These are phyloP conservation scores for Drosophila tropicalis DNA, from an alignment of 1,140 invertebrate genomes.

Conservation along the genomic window DNA sequence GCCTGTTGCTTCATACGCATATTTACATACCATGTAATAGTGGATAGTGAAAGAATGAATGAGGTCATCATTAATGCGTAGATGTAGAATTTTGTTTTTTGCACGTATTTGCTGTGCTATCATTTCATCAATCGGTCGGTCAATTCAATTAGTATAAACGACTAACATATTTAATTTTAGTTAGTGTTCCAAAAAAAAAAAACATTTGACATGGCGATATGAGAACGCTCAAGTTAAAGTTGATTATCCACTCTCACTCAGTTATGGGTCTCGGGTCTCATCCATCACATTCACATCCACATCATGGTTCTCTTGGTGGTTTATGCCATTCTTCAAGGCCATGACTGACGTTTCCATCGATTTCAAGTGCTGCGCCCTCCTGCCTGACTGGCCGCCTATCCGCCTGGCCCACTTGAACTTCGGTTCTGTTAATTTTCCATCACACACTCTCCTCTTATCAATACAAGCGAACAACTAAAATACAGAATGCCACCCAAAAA, in stretches of 20 bases:
- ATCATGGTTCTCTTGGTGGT: background rate
- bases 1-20: slow-evolving; percentile 48
- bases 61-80: slow-evolving; percentile 3
- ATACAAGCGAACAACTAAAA: slow-evolving; percentile 1
- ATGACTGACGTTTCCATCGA: slow-evolving; percentile 17
- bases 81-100: background rate
- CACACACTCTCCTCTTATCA: slow-evolving; percentile 9
- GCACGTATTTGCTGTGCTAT: slow-evolving; percentile 14
- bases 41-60: background rate
- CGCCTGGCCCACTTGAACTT: slow-evolving; percentile 7
- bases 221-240: background rate
- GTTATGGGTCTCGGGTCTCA: background rate
- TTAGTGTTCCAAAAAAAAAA: background rate
- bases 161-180: slow-evolving; percentile 1
- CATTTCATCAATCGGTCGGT: slow-evolving; percentile 36
- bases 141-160: slow-evolving; percentile 52
- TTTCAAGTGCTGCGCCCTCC: slow-evolving; percentile 12
- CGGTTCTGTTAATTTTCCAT: slow-evolving; percentile 21
- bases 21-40: slow-evolving; percentile 33
- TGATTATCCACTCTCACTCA: background rate
- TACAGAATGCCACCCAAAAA: background rate
- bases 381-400: background rate
- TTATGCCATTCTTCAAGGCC: slow-evolving; percentile 13
- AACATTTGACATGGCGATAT: background rate
- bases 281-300: slow-evolving; percentile 6